Evolutionary conservation across 2,888 invertebrate species (phyloP), one percentile per base, ranked within the genome.

Genomic region (Pterostichus niger): DNA sequence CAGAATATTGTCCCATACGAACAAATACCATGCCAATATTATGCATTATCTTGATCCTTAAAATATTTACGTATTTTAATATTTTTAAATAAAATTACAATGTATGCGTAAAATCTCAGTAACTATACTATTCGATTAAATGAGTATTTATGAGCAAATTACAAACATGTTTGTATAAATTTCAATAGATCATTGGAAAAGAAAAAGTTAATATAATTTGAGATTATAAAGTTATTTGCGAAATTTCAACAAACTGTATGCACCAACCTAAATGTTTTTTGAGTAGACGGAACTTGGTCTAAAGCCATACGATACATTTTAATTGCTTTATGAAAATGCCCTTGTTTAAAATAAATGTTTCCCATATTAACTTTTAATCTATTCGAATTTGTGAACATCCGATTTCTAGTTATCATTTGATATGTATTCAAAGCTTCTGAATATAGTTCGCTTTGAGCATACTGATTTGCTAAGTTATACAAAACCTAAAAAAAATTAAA

Each of bases 281-380:
- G 97, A 79, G 96, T 96, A 52, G 96, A 96, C 0, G 98, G 97
- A 3, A 96, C 96, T 90, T 99, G 99, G 90, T 99, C 99, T 85
- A 99, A 92, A 0, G 99, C 99, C 99, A 99, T 99, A 86, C 99
- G 93, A 89, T 98, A 99, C 92, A 98, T 95, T 91, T 99, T 99
- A 83, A 99, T 94, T 0, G 99, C 99, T 91, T 98, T 97, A 11
- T 96, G 95, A 88, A 96, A 97, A 87, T 97, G 94, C 85, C 97
- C 97, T 93, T 98, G 96, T 90, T 96, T 96, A 87, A 97, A 97
- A 90, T 98, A 97, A 87, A 99, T 98, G 88, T 99, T 99, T 0
- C 99, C 99, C 96, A 99, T 99, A 89, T 99, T 99, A 0, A 99
- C 95, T 92, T 98, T 98, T 7, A 99, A 91, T 84, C 98, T 93